Evolutionary conservation across 2,797 vertebrate genomes (phyloP).

Genomic region (Chloroceryle amazona): DNA sequence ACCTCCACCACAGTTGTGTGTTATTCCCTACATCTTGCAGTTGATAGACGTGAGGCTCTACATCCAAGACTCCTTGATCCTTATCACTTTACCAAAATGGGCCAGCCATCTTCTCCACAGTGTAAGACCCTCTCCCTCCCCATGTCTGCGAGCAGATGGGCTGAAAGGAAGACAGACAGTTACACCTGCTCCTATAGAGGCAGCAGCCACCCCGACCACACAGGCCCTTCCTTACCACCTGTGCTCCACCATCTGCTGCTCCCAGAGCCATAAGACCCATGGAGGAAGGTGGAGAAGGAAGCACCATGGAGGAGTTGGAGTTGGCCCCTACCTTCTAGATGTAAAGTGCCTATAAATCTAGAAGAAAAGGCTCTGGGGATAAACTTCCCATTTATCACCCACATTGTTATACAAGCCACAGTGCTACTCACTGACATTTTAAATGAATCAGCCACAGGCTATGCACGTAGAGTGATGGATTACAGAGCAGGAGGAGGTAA

Average conservation of each 20-base stretch:
- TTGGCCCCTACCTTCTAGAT: rapidly evolving
- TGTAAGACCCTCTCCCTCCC: background rate
- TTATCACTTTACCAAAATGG: rapidly evolving
- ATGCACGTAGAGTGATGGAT: background rate
- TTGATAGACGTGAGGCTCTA: background rate
- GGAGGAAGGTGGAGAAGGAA: background rate
- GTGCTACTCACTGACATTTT: conserved; percentile 22
- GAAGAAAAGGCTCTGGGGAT: background rate
- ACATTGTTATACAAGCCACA: conserved; percentile 35
- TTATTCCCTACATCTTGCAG: rapidly evolving
- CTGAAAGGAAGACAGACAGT: background rate
- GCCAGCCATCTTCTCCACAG: rapidly evolving
- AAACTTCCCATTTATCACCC: conserved; percentile 41
- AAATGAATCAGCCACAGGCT: conserved; percentile 38
- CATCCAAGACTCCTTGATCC: background rate
- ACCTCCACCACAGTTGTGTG: rapidly evolving
- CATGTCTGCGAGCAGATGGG: rapidly evolving
- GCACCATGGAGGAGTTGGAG: rapidly evolving
- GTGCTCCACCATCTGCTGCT: background rate
- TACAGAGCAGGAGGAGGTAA: background rate
- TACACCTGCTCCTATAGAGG: background rate
- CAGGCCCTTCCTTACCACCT: background rate
- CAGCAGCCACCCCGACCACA: rapidly evolving
- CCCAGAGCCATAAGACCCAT: background rate
- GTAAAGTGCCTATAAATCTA: background rate